A percentile compares a stretch with the other conserved stretches of the same genome.
Conservation (phyloP, 2,888 invertebrate genomes). For the Daptonema setosum region DNA sequence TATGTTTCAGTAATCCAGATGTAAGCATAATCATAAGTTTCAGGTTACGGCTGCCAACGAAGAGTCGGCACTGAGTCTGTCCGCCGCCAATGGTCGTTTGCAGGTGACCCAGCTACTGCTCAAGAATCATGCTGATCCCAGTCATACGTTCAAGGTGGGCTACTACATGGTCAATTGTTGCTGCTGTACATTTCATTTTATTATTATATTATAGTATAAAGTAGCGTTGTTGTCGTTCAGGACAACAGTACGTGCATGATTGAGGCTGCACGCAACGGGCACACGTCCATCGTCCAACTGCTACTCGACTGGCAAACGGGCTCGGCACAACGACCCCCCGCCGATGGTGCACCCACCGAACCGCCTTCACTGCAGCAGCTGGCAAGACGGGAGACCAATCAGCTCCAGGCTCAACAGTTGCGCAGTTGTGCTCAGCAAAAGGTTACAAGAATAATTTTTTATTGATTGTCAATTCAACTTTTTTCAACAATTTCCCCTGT, state of each 20-base stretch:
- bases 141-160: constrained; percentile 66
- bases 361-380: too few species aligned
- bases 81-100: constrained; percentile 77
- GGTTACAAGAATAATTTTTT: too few species aligned
- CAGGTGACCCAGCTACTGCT: constrained; percentile 75
- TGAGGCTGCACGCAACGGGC: constrained; percentile 92
- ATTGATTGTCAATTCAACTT: too few species aligned
- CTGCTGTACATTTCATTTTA: too few species aligned
- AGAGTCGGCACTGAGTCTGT: constrained; percentile 82
- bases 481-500: too few species aligned
- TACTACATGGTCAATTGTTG: background rate
- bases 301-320: constrained; percentile 77
- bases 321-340: too few species aligned
- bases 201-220: background rate
- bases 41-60: constrained; percentile 71
- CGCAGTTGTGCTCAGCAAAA: too few species aligned
- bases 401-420: too few species aligned
- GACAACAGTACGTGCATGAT: constrained; percentile 96
- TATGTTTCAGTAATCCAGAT: too few species aligned
- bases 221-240: constrained; percentile 28
- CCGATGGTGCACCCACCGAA: too few species aligned
- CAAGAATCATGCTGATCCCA: constrained; percentile 74
- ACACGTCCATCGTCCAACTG: constrained; percentile 78
- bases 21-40: too few species aligned
- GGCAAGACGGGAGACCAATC: too few species aligned